Evolutionary conservation across 2,797 vertebrate genomes (phyloP).

Genomic region (Choloepus didactylus): DNA sequence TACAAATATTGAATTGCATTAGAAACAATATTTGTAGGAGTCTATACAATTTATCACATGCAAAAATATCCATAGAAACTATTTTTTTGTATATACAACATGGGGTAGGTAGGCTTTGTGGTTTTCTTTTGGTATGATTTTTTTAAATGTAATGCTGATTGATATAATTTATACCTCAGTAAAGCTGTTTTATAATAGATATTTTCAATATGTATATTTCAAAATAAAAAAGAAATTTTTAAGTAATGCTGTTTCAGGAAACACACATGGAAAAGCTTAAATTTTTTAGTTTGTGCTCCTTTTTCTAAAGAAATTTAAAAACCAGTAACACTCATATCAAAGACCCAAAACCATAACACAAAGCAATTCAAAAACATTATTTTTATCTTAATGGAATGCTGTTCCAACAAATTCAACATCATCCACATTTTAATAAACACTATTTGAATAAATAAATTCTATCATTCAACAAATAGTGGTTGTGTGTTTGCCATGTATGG

Average conservation of each 20-base stretch:
- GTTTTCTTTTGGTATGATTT: slow-evolving; percentile 72
- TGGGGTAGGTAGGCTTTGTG: slow-evolving; percentile 85
- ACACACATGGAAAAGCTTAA: not conserved
- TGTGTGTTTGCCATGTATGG: not conserved
- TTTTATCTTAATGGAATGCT: not conserved
- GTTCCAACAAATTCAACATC: not conserved
- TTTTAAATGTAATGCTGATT: slow-evolving; percentile 13
- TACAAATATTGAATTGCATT: slow-evolving; percentile 91
- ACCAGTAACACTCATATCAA: not conserved
- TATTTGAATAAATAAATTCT: not conserved
- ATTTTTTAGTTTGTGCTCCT: not conserved
- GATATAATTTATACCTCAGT: not conserved
- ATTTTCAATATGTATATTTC: slow-evolving; percentile 33
- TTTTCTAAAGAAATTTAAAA: slow-evolving; percentile 24
- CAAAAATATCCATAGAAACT: slow-evolving; percentile 85
- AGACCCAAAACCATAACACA: not conserved
- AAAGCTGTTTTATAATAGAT: slow-evolving; percentile 37
- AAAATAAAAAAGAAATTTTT: slow-evolving; percentile 53
- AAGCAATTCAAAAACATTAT: not conserved
- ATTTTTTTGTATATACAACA: not conserved
- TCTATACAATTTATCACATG: slow-evolving; percentile 82
- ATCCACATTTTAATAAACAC: not conserved
- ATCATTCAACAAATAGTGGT: not conserved
- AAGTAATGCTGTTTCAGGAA: not conserved
- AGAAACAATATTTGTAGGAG: slow-evolving; percentile 89